Base-by-base conservation (phyloP, 2,797 vertebrate genomes). In the Cygnus olor region DNA sequence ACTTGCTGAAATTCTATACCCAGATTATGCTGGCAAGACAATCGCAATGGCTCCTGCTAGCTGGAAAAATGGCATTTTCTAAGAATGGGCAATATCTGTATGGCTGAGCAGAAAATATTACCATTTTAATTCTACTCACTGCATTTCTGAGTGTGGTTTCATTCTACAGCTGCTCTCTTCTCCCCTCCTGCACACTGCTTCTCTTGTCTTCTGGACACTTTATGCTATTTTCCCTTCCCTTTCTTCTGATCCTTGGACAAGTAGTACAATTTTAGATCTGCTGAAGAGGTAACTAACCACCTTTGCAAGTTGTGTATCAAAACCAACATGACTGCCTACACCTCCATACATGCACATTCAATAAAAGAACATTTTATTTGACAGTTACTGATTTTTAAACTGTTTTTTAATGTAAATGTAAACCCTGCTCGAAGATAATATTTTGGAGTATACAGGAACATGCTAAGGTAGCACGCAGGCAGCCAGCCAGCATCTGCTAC, bases 1-100 rank as follows among this genome's bases (percentile, higher is more conserved):
- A 2, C 40, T 56, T 21, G 51, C 73, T 57, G 79, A 19, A 51
- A n/a, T 51, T 27, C 72, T n/a, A 42, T 1, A 32, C 42, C 68
- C 81, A 32, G 49, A n/a, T 6, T 16, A 36, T 4, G 47, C 80
- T 60, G 77, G 36, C 38, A 32, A 25, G 69, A 25, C 0, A 0
- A 72, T 15, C 2, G 3, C 42, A 24, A 6, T 10, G n/a, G 72
- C 69, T 82, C 74, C 44, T 2, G 9, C 28, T 4, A 38, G 60
- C 68, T 11, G 1, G 25, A 58, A 73, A 70, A 34, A 6, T 0
- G 21, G 20, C 49, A 61, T 3, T 27, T 80, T n/a, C 0, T 16
- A 69, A 47, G 21, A 73, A 32, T 1, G 16, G 58, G 27, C 63
- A 60, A 2, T 2, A 49, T 14, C 58, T 71, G 58, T 15, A 21